Evolutionary conservation across 2,888 invertebrate species (phyloP), one percentile per base, ranked within the genome.

Genomic region (Dioctria linearis): DNA sequence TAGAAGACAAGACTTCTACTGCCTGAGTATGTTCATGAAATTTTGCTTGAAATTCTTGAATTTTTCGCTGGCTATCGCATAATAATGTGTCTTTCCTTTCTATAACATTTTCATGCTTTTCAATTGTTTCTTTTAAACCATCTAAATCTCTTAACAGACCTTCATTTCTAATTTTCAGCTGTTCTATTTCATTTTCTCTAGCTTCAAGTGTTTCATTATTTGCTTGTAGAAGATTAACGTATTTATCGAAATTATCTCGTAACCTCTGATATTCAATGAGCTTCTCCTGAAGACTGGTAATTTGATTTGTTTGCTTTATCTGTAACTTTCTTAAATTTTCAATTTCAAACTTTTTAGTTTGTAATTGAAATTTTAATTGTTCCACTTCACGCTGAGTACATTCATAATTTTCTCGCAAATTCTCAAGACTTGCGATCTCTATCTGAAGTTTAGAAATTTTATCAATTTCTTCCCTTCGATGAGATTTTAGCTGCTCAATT

Each of bases 31-130:
- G 67, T 49, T 67, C 43, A 8, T 85, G 83, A 4, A 86, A 57
- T 3, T 83, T 40, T 84, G 84, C 13, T 84, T 61, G 82, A 8
- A 88, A 78, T 6, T 86, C 84, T 11, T 86, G 85, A 54, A 87
- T 83, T 69, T 85, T 85, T 1, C 84, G 83, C 43, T 85, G 83
- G 59, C 87, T 87, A 3, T 85, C 82, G 43, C 87, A 86, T 66
- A 85, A 85, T 40, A 85, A 84, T 3, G 25, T 0, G 25, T 71
- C 71, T 54, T 71, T 71, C 5, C 6, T 2, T 2, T 5, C 8
- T 4, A 54, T 6, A 11, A 43, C n/a, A 40, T 54, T 39, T 49
- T 13, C 43, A 8, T 46, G 46, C n/a, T 51, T 6, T 9, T 57
- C 51, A 13, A 4, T 1, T 0, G 6, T 51, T 13, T 54, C 13